Conservation (phyloP, 2,113 vertebrate species). For the Oreochromis niloticus region DNA sequence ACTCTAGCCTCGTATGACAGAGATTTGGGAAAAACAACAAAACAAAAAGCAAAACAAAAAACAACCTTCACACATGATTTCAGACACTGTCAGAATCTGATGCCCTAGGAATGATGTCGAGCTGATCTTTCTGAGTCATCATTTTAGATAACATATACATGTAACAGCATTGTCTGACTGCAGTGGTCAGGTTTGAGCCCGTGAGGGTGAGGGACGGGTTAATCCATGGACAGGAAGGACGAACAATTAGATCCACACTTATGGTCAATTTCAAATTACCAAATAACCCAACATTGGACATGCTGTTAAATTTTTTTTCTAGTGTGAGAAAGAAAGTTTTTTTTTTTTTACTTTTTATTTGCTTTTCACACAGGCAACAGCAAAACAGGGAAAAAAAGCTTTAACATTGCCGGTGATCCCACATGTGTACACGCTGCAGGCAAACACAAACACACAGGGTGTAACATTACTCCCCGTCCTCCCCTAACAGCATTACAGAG, state of each 20-base stretch:
- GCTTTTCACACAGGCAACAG: neutral
- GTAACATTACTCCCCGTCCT: neutral
- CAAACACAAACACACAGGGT: neutral
- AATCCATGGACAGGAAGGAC: neutral
- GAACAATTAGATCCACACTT: neutral
- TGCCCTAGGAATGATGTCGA: neutral
- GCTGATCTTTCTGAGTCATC: neutral
- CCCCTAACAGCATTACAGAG: constrained; percentile 24
- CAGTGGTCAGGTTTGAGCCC: neutral
- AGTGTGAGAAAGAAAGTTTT: neutral
- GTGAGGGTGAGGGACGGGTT: neutral
- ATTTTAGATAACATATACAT: neutral
- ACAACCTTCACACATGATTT: neutral
- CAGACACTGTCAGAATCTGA: neutral
- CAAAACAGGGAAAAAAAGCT: neutral
- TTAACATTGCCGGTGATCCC: neutral
- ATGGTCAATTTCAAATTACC: neutral
- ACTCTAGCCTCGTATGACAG: neutral
- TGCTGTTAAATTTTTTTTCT: neutral
- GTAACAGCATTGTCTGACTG: neutral
- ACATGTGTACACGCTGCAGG: neutral
- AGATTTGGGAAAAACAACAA: neutral
- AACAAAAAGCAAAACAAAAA: neutral
- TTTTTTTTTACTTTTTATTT: neutral
- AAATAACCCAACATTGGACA: neutral